A percentile compares a stretch with the other conserved stretches of the same genome.
Evolutionary conservation across 2,113 vertebrate species (phyloP).

Genomic region (Nettapus auritus): DNA sequence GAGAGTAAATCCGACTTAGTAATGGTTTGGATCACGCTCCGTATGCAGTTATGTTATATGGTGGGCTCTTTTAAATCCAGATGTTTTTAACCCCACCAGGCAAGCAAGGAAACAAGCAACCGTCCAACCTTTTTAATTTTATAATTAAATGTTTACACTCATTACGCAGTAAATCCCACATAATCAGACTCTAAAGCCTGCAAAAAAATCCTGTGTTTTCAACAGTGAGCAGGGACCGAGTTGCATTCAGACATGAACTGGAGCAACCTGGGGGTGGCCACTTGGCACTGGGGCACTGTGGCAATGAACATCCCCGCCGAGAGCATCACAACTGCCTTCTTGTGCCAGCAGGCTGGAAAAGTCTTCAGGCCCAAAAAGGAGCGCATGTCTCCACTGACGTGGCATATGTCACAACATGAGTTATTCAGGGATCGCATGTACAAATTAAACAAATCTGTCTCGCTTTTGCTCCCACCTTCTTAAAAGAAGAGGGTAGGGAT

Average conservation of each 20-base stretch:
- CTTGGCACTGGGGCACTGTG: not conserved
- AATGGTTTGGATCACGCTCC: not conserved
- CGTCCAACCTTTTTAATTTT: not conserved
- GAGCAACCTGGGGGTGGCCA: rapidly evolving
- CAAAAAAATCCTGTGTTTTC: not conserved
- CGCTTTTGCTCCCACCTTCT: not conserved
- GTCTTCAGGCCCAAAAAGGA: not conserved
- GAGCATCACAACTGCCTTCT: rapidly evolving
- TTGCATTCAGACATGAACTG: not conserved
- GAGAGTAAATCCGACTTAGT: conserved; percentile 7
- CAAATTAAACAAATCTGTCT: conserved; percentile 22
- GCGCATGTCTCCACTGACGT: not conserved
- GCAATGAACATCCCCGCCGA: not conserved
- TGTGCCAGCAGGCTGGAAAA: not conserved
- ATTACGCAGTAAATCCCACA: not conserved
- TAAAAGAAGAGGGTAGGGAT: not conserved
- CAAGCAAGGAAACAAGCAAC: not conserved
- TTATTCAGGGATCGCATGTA: conserved; percentile 20
- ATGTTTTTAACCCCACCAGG: conserved; percentile 1
- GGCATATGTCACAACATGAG: conserved; percentile 25
- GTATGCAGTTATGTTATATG: not conserved
- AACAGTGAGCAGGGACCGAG: not conserved
- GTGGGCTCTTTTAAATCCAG: not conserved
- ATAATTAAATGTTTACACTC: conserved; percentile 44
- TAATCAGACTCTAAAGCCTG: not conserved